Conservation (phyloP, 2,797 vertebrate genomes). For the Neosilurus mollespiculum region DNA sequence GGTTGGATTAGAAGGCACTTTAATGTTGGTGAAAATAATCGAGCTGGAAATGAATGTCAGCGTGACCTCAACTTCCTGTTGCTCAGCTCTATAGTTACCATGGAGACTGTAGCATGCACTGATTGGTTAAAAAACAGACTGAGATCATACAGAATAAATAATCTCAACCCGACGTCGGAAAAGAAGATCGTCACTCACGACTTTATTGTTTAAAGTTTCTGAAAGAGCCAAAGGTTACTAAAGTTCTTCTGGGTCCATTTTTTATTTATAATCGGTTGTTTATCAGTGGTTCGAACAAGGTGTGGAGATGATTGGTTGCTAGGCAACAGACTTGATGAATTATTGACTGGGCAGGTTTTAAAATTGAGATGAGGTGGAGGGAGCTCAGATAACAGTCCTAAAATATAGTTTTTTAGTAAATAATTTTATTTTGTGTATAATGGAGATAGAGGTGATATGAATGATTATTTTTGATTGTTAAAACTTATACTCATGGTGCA, state of each 20-base stretch:
- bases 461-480: background rate
- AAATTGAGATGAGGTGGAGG: too few relatives aligned
- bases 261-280: too few relatives aligned
- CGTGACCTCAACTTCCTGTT: conserved; percentile 1
- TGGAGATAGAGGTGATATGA: background rate
- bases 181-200: background rate
- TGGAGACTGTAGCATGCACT: background rate
- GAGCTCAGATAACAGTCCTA: background rate
- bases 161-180: background rate
- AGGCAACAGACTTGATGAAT: background rate
- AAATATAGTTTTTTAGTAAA: background rate
- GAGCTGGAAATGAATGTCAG: background rate
- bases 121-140: background rate
- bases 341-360: background rate
- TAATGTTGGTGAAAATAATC: background rate
- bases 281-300: too few relatives aligned
- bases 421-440: background rate
- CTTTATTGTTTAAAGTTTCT: background rate
- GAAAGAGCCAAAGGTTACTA: background rate
- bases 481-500: background rate
- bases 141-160: background rate
- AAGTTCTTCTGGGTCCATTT: background rate
- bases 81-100: background rate
- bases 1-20: background rate
- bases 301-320: background rate